These are phyloP conservation scores for Thymelicus lineola DNA, from an alignment of 2,888 invertebrate species.

Conservation along the genomic window DNA sequence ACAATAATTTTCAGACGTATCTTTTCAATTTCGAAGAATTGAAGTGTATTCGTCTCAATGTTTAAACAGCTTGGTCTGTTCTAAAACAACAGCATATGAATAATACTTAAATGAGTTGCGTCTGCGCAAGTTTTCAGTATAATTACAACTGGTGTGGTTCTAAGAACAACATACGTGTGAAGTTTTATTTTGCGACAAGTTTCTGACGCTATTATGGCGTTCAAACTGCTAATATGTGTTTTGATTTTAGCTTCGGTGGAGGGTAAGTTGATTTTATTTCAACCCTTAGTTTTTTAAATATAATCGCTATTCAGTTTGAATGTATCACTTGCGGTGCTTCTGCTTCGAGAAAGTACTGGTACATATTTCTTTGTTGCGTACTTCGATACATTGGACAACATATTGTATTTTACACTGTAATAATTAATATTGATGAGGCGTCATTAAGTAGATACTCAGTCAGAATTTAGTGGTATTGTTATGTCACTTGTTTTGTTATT, in stretches of 20 bases:
- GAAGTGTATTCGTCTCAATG: conserved; percentile 60
- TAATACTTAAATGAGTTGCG: conserved; percentile 65
- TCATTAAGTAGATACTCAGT: too few species aligned
- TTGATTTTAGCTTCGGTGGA: conserved; percentile 52
- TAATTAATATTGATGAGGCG: too few species aligned
- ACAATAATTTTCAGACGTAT: conserved; percentile 43
- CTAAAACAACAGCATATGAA: conserved; percentile 57
- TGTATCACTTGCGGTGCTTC: not conserved
- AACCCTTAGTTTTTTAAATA: not conserved
- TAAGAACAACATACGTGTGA: conserved; percentile 40
- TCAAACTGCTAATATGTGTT: conserved; percentile 48
- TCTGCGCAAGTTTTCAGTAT: conserved; percentile 57
- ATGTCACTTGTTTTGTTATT: too few species aligned
- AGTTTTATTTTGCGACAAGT: conserved; percentile 6
- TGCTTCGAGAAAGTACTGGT: not conserved
- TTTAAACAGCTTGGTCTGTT: conserved; percentile 66
- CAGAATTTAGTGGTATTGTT: too few species aligned
- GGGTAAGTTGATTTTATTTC: conserved; percentile 54
- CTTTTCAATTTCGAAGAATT: conserved; percentile 48
- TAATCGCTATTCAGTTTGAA: too few species aligned
- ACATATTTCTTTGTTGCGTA: too few species aligned
- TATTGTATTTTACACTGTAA: too few species aligned
- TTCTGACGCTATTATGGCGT: conserved; percentile 57
- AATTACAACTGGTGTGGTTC: conserved; percentile 50
- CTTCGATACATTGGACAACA: too few species aligned